Conservation (phyloP, 2,888 invertebrate species). For the Drosophila monieri region DNA sequence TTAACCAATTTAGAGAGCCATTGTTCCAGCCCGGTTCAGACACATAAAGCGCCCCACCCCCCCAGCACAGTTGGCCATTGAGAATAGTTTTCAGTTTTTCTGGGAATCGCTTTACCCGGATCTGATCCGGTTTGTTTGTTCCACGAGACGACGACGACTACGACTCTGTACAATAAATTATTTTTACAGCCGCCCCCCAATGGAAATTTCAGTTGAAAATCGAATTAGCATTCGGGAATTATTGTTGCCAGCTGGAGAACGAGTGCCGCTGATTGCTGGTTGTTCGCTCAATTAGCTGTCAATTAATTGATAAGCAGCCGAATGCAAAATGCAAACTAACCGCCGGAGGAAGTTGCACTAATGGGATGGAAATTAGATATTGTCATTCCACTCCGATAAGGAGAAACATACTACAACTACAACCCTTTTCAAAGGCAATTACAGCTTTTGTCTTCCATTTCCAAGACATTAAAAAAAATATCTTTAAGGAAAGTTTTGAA, state of each 20-base stretch:
- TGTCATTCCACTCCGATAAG: conserved; percentile 21
- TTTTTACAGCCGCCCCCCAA: conserved; percentile 35
- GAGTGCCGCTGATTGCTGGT: conserved; percentile 27
- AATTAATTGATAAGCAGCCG: conserved; percentile 41
- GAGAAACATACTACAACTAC: background rate
- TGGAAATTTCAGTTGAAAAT: conserved; percentile 37
- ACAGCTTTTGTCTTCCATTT: background rate
- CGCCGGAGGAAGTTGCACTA: conserved; percentile 21
- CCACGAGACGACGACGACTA: conserved; percentile 3
- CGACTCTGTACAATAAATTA: conserved; percentile 33
- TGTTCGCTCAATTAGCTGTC: conserved; percentile 55
- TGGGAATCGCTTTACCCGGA: conserved; percentile 44
- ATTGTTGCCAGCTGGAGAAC: conserved; percentile 6
- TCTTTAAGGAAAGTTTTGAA: no score
- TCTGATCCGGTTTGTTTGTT: conserved; percentile 52
- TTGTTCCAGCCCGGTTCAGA: conserved; percentile 16
- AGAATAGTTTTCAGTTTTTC: conserved; percentile 42
- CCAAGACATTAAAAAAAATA: no score
- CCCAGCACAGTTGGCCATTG: conserved; percentile 18
- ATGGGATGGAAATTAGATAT: conserved; percentile 27
- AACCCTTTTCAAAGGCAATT: background rate
- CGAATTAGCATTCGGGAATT: conserved; percentile 34
- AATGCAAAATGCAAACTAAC: conserved; percentile 3
- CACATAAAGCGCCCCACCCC: conserved; percentile 11
- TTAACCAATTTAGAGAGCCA: conserved; percentile 32